Conservation (phyloP, 2,888 invertebrate species). For the Phanerotoma sp. region DNA sequence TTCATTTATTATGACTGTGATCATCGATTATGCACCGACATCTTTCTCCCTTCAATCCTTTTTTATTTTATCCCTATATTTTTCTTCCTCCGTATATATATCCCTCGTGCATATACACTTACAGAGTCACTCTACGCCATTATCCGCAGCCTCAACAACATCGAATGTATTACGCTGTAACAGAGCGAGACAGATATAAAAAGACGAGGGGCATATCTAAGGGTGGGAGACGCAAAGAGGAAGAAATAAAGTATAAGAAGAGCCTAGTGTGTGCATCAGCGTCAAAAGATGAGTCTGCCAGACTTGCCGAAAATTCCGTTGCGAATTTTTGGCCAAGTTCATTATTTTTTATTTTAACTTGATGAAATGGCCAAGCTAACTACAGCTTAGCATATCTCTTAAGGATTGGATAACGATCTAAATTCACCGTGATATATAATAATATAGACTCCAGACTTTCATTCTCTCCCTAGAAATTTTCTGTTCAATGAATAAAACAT, state of each 20-base stretch:
- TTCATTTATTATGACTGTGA: conserved; percentile 57
- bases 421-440: conserved; percentile 10
- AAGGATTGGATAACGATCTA: conserved; percentile 38
- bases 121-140: conserved; percentile 13
- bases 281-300: conserved; percentile 19
- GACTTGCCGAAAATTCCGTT: conserved; percentile 35
- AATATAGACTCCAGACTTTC: not conserved
- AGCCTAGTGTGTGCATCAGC: conserved; percentile 32
- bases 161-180: conserved; percentile 26
- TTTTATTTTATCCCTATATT: conserved; percentile 20
- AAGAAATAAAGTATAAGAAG: not conserved
- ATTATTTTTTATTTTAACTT: conserved; percentile 34
- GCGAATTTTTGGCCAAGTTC: conserved; percentile 6
- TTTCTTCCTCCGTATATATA: conserved; percentile 11
- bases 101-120: conserved; percentile 23
- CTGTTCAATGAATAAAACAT: conserved; percentile 23
- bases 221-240: too few relatives aligned
- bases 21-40: conserved; percentile 56
- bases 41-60: conserved; percentile 34
- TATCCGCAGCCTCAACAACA: conserved; percentile 12
- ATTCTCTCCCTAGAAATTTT: not conserved
- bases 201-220: too few relatives aligned
- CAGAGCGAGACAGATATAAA: conserved; percentile 32
- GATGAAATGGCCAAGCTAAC: conserved; percentile 34
- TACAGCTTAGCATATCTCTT: conserved; percentile 37